Conservation (phyloP, 2,113 vertebrate species). For the Fregata magnificens region DNA sequence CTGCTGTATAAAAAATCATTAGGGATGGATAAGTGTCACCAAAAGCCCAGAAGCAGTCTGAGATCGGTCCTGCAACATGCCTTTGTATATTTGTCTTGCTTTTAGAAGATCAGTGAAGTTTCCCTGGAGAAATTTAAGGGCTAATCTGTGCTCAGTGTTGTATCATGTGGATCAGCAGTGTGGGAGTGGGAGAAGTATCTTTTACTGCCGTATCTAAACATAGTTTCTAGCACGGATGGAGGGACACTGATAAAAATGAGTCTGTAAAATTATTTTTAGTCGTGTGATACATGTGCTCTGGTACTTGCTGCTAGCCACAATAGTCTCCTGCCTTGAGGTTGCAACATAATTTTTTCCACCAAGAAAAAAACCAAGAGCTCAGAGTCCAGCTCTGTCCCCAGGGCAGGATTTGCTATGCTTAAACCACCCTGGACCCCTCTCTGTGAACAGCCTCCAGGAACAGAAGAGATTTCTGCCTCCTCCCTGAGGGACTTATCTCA, state of each 20-base stretch:
- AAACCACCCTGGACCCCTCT: not conserved
- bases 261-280: constrained; percentile 26
- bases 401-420: not conserved
- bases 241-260: not conserved
- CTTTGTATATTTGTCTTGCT: not conserved
- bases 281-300: not conserved
- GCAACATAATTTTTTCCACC: not conserved
- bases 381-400: not conserved
- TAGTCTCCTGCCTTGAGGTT: not conserved
- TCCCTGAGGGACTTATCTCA: not conserved
- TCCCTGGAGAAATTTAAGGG: not conserved
- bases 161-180: not conserved
- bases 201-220: not conserved
- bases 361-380: not conserved
- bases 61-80: not conserved
- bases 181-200: not conserved
- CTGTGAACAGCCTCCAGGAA: not conserved
- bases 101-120: not conserved
- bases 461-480: not conserved
- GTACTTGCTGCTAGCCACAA: not conserved
- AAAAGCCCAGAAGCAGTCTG: not conserved
- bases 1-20: not conserved
- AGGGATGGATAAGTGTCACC: not conserved
- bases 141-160: not conserved
- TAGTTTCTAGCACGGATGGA: not conserved